phyloP scores from a whole-genome alignment of 2,888 invertebrate species.

The Melanostoma scalare region DNA sequence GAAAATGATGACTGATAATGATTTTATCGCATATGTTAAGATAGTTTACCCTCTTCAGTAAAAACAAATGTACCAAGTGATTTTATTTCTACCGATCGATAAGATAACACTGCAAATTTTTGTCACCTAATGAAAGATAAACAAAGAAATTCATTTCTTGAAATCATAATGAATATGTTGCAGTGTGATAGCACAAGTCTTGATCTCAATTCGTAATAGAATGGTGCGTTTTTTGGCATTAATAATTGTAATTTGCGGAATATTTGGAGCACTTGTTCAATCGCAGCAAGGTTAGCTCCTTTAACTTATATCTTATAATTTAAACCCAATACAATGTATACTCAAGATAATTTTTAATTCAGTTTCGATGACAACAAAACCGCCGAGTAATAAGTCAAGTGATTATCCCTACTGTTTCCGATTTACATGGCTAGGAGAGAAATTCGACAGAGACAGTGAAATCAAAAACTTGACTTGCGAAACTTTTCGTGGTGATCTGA shows the following conservation, averaged over 20 bases:
- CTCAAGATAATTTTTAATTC: conserved; percentile 76
- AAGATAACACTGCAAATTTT: conserved; percentile 58
- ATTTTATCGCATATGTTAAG: conserved; percentile 28
- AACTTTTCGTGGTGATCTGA: conserved; percentile 83
- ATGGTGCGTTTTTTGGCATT: conserved; percentile 16
- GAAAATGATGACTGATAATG: not conserved
- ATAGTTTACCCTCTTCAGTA: conserved; percentile 1
- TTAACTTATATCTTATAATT: conserved; percentile 76
- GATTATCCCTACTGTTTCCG: conserved; percentile 84
- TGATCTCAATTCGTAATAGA: conserved; percentile 10
- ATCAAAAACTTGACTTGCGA: conserved; percentile 84
- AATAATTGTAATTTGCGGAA: conserved; percentile 6
- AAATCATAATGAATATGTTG: conserved; percentile 15
- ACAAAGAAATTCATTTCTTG: not conserved
- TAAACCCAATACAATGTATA: no score
- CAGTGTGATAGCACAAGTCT: conserved; percentile 15
- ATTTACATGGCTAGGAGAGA: conserved; percentile 88
- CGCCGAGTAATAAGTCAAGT: conserved; percentile 27
- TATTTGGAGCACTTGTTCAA: not conserved
- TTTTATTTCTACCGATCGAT: conserved; percentile 37
- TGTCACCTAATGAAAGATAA: conserved; percentile 37
- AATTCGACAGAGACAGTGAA: conserved; percentile 84
- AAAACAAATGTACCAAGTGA: conserved; percentile 6
- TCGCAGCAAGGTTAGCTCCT: conserved; percentile 58
- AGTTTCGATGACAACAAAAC: conserved; percentile 72